Base-by-base conservation (phyloP, 1,140 invertebrate genomes). In the Ceratoteleas bidentatus region DNA sequence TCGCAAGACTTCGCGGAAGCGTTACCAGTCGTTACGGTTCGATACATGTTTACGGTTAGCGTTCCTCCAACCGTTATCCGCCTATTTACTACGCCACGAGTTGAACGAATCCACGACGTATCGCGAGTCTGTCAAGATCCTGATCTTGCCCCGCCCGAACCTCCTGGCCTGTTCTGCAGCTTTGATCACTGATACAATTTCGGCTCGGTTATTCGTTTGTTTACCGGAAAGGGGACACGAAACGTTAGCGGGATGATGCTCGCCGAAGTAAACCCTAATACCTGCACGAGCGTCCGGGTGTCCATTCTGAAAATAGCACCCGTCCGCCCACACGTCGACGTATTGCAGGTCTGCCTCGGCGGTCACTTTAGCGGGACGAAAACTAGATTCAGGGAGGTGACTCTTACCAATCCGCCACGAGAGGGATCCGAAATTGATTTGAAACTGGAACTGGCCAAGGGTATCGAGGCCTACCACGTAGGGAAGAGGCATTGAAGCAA, bases 141-240 rank as follows among this genome's bases (percentile, higher is more conserved):
- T 24, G 24, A 24, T 24, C 4, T 24, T 24, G 24, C 24, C 24
- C 24, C 1, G 1, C 24, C 24, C 24, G 4, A 24, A 24, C 24
- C 24, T 24, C 24, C 24, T 24, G 24, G 24, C 24, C 24, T 24
- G 24, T 24, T 24, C 24, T 4, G 50, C 52, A 10, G 64, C 64
- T 45, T 47, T 7, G n/a, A 56, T 57, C 13, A 56, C 53, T 2
- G 66, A 54, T 14, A 10, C 8, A 9, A 69, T 69, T 16, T 58
- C 66, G 16, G 56, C 68, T 4, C 54, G 34, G 14, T 72, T 72
- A 8, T 72, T 72, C 0, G 68, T 72, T 36, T 57, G 56, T 49
- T 49, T 54, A 9, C 65, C 65, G 6, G 11, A 10, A 0, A 57
- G 6, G 2, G 65, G 36, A 4, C n/a, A 3, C 6, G 62, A 66